Conservation (phyloP, 1,140 invertebrate genomes). For the Solenopsis fugax region DNA sequence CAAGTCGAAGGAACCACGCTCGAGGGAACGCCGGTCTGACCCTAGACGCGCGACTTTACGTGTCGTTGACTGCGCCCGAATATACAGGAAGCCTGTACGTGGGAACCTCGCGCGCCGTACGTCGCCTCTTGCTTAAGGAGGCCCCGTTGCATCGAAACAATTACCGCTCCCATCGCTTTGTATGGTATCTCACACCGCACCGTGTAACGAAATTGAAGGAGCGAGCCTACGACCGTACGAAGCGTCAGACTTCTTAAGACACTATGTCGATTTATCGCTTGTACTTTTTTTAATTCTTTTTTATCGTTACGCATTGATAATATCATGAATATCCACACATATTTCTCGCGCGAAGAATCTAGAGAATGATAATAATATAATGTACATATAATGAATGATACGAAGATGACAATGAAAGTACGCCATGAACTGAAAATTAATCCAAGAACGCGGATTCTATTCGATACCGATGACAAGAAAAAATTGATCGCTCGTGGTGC, state of each 20-base stretch:
- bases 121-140: constrained; percentile 63
- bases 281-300: background rate
- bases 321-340: background rate
- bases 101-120: constrained; percentile 64
- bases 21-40: constrained; percentile 70
- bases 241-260: background rate
- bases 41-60: constrained; percentile 76
- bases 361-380: too few relatives aligned
- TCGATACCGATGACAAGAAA: background rate
- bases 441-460: background rate
- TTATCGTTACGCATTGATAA: background rate
- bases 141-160: constrained; percentile 68
- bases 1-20: constrained; percentile 70
- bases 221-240: background rate
- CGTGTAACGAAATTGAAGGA: constrained; percentile 15
- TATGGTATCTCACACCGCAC: constrained; percentile 33
- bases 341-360: too few relatives aligned
- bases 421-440: background rate
- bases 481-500: background rate
- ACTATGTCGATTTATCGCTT: background rate
- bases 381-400: background rate
- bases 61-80: constrained; percentile 75
- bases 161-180: constrained; percentile 61
- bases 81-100: constrained; percentile 75
- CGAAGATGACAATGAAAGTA: background rate